phyloP scores from a whole-genome alignment of 30 jellyfish, hydroid and myxozoan genomes.

The Clytia hemisphaerica region DNA sequence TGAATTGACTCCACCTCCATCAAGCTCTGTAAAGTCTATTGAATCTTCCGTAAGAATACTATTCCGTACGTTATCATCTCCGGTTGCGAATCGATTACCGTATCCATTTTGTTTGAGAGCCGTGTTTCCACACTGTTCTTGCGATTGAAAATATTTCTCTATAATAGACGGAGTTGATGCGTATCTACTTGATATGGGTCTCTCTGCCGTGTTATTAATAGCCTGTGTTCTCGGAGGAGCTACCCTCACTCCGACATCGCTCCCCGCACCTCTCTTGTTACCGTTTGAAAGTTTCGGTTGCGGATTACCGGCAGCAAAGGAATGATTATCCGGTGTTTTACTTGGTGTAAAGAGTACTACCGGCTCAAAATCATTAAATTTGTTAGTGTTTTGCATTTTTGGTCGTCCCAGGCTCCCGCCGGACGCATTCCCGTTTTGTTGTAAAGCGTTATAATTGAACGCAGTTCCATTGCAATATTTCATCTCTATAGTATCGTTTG shows the following conservation, averaged over 20 bases:
- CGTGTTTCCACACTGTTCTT: background rate
- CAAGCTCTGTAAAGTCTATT: background rate
- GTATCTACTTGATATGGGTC: too few species aligned
- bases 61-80: background rate
- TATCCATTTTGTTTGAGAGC: too few species aligned
- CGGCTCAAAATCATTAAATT: background rate
- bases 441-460: background rate
- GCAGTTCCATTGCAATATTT: background rate
- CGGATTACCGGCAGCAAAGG: background rate
- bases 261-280: background rate
- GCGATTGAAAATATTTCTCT: constrained; percentile 19
- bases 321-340: background rate
- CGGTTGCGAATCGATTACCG: background rate
- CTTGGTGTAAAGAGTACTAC: constrained; percentile 7
- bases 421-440: too few species aligned
- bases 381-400: background rate
- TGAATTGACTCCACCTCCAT: background rate
- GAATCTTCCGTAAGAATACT: constrained; percentile 1
- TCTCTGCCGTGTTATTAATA: background rate
- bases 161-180: background rate
- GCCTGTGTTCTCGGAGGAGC: background rate
- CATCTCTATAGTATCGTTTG: background rate
- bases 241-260: background rate
- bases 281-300: background rate
- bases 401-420: background rate